Percentiles rank a stretch among this genome's conserved stretches.
Conservation (phyloP, 2,113 vertebrate genomes). For the Chamaea fasciata region DNA sequence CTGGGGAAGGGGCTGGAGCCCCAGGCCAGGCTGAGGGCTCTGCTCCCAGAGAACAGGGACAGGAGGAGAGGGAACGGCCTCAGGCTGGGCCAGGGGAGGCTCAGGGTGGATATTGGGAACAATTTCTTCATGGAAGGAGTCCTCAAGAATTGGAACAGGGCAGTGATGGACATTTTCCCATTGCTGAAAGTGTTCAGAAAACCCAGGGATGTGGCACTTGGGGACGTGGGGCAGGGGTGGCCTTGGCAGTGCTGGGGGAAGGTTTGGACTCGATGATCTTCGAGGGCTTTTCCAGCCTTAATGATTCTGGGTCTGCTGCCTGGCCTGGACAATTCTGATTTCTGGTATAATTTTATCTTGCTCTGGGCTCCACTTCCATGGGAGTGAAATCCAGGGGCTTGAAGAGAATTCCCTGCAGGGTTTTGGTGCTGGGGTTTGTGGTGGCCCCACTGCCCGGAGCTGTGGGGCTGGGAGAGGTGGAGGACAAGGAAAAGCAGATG, state of each 20-base stretch:
- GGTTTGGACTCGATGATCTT: fast-evolving
- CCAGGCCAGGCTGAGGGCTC: neutral
- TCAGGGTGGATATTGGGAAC: neutral
- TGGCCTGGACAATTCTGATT: neutral
- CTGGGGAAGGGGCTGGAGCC: neutral
- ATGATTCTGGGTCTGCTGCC: neutral
- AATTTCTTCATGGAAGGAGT: neutral
- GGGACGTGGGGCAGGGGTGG: neutral
- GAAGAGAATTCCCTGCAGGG: fast-evolving
- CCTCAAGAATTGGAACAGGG: neutral
- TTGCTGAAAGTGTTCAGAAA: neutral
- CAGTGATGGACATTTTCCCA: neutral
- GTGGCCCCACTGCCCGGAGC: neutral
- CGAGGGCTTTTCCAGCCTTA: neutral
- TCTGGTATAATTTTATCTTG: neutral
- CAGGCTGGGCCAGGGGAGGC: neutral
- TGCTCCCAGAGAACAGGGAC: neutral
- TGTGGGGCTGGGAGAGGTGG: neutral
- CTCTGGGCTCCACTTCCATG: neutral
- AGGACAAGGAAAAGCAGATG: neutral
- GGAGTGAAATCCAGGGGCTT: neutral
- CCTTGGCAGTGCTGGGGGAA: neutral
- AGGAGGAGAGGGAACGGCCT: fast-evolving
- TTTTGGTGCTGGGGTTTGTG: too few species aligned
- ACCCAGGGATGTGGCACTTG: fast-evolving